Evolutionary conservation across 2,888 invertebrate species (phyloP), one percentile per base, ranked within the genome.

Genomic region (Lycocerus yunnanus): DNA sequence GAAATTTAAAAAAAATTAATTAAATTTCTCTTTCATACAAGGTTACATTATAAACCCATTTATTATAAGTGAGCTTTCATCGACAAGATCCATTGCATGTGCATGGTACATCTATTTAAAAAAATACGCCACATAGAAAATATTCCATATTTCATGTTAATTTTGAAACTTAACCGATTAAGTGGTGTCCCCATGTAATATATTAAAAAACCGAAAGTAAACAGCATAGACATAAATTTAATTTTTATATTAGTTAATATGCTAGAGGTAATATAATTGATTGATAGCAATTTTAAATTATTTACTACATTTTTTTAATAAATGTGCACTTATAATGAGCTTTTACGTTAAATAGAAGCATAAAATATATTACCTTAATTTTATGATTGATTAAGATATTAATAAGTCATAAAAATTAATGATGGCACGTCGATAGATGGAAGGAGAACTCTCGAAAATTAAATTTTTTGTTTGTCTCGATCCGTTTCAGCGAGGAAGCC

Each of bases 11-110:
- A 20, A 68, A 66, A 73, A 73, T 58, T 73, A 69, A 69, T 73
- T 73, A 66, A 69, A 68, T 73, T 73, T 73, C 69, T 68, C 69
- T 73, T 73, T 73, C 73, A 68, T 43, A 69, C 73, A 73, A 73
- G 73, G 73, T 73, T 73, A 63, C 61, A 11, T 18, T 63, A 63
- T 63, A 63, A 20, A 63, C 61, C 6, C 20, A 63, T 63, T 63
- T 18, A 63, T 63, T 63, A n/a, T 18, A 18, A 63, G 18, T 63
- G 16, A 15, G 61, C 61, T 63, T 63, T 63, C 61, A 63, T 63
- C 20, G 61, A 20, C 15, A 43, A 43, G 43, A n/a, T 43, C n/a
- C 43, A n/a, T 43, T 43, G 43, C 43, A 43, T 43, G 43, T 43
- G 43, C 43, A 43, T 13, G 13, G 13, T n/a, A 43, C 43, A 43